Conservation (phyloP, 1,140 invertebrate genomes). For the Caenorhabditis latens region DNA sequence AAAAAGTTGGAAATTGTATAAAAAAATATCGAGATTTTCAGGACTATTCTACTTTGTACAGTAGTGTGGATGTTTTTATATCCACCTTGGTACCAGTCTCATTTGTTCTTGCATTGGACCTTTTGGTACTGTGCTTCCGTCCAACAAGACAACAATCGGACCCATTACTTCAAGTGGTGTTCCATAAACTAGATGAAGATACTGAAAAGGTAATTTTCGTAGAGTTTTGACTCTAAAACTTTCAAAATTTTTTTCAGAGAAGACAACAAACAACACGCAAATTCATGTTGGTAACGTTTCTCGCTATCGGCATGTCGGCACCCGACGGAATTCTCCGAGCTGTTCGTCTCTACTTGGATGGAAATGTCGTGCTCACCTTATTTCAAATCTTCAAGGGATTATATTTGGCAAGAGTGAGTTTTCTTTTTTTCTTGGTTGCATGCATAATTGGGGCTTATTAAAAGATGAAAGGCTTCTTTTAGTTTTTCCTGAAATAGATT, state of each 20-base stretch:
- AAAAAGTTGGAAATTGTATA: neutral
- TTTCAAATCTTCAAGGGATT: constrained; percentile 49
- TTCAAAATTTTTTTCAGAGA: neutral
- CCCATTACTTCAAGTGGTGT: constrained; percentile 61
- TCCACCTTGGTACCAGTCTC: constrained; percentile 54
- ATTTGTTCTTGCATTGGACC: constrained; percentile 50
- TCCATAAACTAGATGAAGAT: constrained; percentile 58
- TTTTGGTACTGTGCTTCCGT: constrained; percentile 46
- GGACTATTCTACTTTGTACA: constrained; percentile 49
- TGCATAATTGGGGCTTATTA: neutral
- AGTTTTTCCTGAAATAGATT: constrained; percentile 6
- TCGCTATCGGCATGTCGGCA: constrained; percentile 32
- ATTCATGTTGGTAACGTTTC: constrained; percentile 58
- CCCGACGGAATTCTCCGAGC: constrained; percentile 58
- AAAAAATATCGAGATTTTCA: constrained; percentile 14
- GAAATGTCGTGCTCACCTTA: constrained; percentile 16
- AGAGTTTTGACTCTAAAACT: too few relatives aligned
- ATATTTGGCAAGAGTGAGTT: constrained; percentile 30
- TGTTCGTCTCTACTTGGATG: neutral
- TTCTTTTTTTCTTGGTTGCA: neutral
- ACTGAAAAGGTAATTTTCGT: constrained; percentile 52
- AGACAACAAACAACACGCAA: constrained; percentile 34
- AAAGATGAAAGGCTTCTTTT: neutral
- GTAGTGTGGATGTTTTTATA: constrained; percentile 37
- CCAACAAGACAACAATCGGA: constrained; percentile 28